phyloP scores from a whole-genome alignment of 2,888 invertebrate genomes.

The Ariolimax columbianus region DNA sequence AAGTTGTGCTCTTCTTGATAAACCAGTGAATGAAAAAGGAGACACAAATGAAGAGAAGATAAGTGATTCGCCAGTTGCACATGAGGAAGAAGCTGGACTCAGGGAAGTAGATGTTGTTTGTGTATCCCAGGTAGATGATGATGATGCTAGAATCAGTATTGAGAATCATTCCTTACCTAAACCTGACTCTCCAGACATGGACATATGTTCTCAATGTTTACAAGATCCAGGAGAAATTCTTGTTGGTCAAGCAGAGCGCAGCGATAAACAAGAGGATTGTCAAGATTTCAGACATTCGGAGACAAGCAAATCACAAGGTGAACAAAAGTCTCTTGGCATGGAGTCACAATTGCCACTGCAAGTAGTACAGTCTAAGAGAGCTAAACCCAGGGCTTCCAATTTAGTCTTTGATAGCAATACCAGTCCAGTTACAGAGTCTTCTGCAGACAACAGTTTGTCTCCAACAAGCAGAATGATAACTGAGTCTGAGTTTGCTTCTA shows the following conservation, averaged over 20 bases:
- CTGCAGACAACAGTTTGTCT: neutral
- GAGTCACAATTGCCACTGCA: neutral
- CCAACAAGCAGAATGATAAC: neutral
- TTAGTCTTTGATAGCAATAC: neutral
- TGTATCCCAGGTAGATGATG: neutral
- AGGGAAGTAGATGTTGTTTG: neutral
- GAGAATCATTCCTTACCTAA: neutral
- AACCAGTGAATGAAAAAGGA: constrained; percentile 15
- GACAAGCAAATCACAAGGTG: neutral
- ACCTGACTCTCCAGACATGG: neutral
- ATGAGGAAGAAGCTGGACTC: neutral
- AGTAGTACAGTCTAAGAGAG: neutral
- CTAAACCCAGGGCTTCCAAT: neutral
- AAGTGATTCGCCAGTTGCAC: neutral
- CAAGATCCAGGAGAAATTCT: no score
- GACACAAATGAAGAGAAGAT: neutral
- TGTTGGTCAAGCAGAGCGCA: neutral
- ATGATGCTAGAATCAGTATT: neutral
- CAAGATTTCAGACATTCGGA: no score
- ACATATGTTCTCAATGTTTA: no score
- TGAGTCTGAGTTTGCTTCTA: constrained; percentile 40
- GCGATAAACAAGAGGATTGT: neutral
- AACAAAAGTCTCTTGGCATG: neutral
- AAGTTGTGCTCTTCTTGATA: no score
- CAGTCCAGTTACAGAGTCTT: constrained; percentile 4